Conservation (phyloP, 2,888 invertebrate species). For the Nymphalis urticae region DNA sequence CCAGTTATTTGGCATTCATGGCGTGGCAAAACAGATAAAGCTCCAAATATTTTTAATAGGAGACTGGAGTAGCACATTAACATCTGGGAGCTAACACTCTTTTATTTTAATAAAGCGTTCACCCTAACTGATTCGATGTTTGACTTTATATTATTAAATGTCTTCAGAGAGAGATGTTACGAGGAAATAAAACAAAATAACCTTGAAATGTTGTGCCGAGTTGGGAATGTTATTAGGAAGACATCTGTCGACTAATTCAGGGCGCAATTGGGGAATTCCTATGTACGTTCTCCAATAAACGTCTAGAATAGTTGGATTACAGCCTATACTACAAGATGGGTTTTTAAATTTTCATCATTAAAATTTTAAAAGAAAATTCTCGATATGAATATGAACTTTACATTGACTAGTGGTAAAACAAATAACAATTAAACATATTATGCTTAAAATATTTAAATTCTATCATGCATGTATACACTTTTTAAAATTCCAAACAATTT, state of each 20-base stretch:
- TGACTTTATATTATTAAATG: neutral
- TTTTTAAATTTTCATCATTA: neutral
- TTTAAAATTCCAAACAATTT: no score
- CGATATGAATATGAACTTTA: no score
- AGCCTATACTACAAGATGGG: conserved; percentile 31
- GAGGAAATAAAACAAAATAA: conserved; percentile 10
- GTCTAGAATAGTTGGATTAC: conserved; percentile 33
- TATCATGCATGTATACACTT: no score
- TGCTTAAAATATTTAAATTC: no score
- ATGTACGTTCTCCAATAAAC: conserved; percentile 34
- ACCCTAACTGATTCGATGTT: neutral
- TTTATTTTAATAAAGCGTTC: neutral
- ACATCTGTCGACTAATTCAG: conserved; percentile 35
- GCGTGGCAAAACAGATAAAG: neutral
- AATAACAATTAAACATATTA: no score
- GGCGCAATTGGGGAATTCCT: conserved; percentile 31
- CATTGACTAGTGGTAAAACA: no score
- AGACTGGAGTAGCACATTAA: no score
- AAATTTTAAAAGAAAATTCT: conserved; percentile 9
- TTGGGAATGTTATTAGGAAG: conserved; percentile 48
- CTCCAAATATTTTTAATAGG: neutral
- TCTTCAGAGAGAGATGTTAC: neutral
- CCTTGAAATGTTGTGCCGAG: conserved; percentile 18
- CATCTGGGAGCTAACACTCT: no score
- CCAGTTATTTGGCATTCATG: neutral